Conservation (phyloP, 2,797 vertebrate genomes). For the Limnodromus scolopaceus region DNA sequence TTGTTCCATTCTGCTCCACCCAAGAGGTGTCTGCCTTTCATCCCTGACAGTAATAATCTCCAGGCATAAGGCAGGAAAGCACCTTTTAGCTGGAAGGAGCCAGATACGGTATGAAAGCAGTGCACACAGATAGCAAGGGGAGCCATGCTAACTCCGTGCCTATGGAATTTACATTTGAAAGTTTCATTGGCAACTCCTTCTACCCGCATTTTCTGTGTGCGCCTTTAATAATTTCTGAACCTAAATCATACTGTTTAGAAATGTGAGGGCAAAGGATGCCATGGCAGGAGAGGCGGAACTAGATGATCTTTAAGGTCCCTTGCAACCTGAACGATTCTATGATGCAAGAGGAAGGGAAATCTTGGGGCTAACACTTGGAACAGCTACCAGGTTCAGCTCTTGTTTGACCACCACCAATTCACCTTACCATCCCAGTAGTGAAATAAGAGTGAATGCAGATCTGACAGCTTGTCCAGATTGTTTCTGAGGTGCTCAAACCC, state of each 20-base stretch:
- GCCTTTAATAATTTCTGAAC: not conserved
- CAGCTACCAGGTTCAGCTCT: not conserved
- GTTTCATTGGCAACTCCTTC: not conserved
- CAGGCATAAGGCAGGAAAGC: not conserved
- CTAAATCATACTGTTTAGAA: not conserved
- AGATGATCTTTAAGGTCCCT: not conserved
- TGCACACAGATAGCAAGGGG: not conserved
- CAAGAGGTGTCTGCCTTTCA: slow-evolving; percentile 26
- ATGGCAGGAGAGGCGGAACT: not conserved
- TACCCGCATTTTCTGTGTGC: not conserved
- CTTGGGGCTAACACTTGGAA: not conserved
- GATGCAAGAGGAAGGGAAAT: not conserved
- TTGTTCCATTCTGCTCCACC: not conserved
- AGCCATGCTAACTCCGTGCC: not conserved
- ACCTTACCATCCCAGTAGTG: not conserved
- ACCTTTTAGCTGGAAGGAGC: not conserved
- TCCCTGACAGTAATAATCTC: not conserved
- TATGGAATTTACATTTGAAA: not conserved
- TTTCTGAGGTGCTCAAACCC: not conserved
- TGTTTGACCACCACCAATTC: not conserved
- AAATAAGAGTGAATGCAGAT: not conserved
- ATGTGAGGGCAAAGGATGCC: not conserved
- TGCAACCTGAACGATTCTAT: not conserved
- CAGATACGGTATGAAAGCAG: not conserved
- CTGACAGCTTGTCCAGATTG: not conserved